Conservation (phyloP, 1,140 invertebrate species). For the Tribolium castaneum region DNA sequence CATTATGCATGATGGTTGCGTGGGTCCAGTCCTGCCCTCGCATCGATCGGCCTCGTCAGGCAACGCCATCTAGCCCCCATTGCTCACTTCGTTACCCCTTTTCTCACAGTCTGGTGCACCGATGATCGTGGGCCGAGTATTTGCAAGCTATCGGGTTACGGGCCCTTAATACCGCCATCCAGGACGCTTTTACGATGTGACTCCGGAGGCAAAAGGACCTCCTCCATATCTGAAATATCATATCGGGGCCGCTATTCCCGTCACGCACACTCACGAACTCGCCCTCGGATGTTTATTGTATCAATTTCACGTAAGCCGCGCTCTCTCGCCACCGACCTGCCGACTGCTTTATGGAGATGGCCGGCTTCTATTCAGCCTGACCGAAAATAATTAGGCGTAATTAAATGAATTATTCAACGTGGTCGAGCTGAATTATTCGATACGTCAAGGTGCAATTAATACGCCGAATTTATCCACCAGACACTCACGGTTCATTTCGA, state of each 20-base stretch:
- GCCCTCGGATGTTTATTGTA: conserved; percentile 49
- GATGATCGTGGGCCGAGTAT: conserved; percentile 28
- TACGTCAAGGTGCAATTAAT: conserved; percentile 22
- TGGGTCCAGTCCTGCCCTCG: conserved; percentile 18
- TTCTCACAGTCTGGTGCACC: conserved; percentile 51
- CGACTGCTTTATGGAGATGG: conserved; percentile 41
- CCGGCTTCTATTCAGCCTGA: neutral
- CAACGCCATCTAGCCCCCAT: conserved; percentile 41
- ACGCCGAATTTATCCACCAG: conserved; percentile 4
- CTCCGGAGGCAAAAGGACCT: conserved; percentile 4
- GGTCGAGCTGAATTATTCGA: neutral
- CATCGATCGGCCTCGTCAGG: conserved; percentile 16
- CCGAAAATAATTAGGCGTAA: conserved; percentile 21
- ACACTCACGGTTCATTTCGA: conserved; percentile 23
- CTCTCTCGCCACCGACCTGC: conserved; percentile 27
- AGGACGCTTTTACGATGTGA: conserved; percentile 28
- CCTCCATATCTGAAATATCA: conserved; percentile 29
- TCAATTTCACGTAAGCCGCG: conserved; percentile 44
- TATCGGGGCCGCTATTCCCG: conserved; percentile 32
- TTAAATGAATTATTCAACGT: conserved; percentile 28
- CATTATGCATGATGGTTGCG: conserved; percentile 31
- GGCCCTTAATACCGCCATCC: conserved; percentile 32
- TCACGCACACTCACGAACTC: conserved; percentile 49
- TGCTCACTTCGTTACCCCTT: conserved; percentile 52
- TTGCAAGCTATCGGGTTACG: conserved; percentile 36